These are phyloP conservation scores for Lucilia sericata DNA, from an alignment of 1,140 invertebrate genomes.

Conservation along the genomic window DNA sequence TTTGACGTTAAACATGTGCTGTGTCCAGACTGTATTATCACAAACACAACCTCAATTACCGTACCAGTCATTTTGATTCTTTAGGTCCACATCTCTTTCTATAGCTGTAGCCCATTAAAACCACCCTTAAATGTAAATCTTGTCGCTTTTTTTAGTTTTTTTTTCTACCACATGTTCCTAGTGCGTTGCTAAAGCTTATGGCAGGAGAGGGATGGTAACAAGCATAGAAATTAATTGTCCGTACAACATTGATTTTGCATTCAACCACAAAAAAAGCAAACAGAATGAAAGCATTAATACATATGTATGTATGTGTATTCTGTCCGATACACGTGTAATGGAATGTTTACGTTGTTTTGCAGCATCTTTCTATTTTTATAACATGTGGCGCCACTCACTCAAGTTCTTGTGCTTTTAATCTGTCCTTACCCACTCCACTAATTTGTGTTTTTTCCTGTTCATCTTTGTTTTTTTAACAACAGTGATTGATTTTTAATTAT, in stretches of 20 bases:
- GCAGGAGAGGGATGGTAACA: neutral
- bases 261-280: constrained; percentile 3
- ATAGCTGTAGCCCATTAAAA: neutral
- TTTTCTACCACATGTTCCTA: neutral
- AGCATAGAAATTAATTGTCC: constrained; percentile 29
- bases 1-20: constrained; percentile 26
- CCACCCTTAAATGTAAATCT: neutral
- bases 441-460: neutral
- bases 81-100: neutral
- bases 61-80: constrained; percentile 4
- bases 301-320: neutral
- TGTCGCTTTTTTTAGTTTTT: neutral
- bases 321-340: neutral
- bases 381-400: constrained; percentile 3
- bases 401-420: neutral
- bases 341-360: neutral
- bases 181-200: neutral
- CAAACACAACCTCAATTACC: constrained; percentile 16
- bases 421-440: neutral
- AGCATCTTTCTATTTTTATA: neutral
- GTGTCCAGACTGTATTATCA: constrained; percentile 20
- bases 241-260: constrained; percentile 29
- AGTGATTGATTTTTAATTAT: constrained; percentile 27
- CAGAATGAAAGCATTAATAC: neutral
- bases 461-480: neutral